Percentiles rank a stretch among this genome's conserved stretches.
Conservation (phyloP, 1,140 invertebrate species). For the Bicyclus anynana region DNA sequence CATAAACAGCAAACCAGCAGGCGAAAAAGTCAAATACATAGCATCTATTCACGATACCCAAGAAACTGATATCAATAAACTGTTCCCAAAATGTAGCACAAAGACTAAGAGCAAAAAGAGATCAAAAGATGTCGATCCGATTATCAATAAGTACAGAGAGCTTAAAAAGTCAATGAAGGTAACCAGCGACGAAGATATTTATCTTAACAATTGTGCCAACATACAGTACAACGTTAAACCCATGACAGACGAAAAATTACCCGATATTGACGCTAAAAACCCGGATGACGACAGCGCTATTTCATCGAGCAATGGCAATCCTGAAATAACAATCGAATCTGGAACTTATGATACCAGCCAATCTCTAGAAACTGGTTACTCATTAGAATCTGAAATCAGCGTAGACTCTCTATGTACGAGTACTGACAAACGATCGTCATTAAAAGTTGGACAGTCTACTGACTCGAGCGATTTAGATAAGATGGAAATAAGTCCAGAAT, state of each 20-base stretch:
- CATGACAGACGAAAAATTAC: constrained; percentile 50
- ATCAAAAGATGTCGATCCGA: constrained; percentile 68
- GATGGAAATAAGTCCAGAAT: constrained; percentile 75
- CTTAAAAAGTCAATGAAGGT: constrained; percentile 69
- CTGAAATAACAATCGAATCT: constrained; percentile 75
- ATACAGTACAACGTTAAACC: constrained; percentile 66
- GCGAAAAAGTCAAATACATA: constrained; percentile 72
- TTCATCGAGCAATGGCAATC: constrained; percentile 72
- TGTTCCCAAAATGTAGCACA: constrained; percentile 68
- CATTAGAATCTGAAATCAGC: constrained; percentile 74
- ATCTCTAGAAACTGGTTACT: constrained; percentile 73
- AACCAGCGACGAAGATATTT: constrained; percentile 68
- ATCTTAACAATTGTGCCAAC: constrained; percentile 73
- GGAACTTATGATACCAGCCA: constrained; percentile 70
- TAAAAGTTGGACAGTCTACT: constrained; percentile 75
- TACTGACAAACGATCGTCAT: constrained; percentile 70
- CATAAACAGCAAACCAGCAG: constrained; percentile 65
- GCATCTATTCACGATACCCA: constrained; percentile 62
- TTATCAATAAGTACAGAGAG: constrained; percentile 71
- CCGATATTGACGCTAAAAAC: constrained; percentile 62
- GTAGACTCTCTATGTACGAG: constrained; percentile 71
- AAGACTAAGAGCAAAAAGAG: constrained; percentile 71
- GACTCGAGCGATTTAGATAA: constrained; percentile 74
- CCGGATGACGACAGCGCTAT: constrained; percentile 72
- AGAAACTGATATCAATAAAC: constrained; percentile 65